Conservation (phyloP, 1,140 invertebrate genomes). For the Drosophila malerkotliana region DNA sequence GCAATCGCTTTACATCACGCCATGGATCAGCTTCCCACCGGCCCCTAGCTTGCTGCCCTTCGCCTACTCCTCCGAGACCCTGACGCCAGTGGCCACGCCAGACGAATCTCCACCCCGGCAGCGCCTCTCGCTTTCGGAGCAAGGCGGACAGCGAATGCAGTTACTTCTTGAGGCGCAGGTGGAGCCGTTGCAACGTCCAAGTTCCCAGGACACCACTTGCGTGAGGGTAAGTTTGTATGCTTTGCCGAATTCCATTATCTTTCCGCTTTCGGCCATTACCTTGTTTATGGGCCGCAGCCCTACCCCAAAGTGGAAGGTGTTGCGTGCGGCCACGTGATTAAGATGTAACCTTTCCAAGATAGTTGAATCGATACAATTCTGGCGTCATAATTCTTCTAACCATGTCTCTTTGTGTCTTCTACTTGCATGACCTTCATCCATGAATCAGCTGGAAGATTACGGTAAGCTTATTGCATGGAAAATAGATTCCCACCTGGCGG, state of each 20-base stretch:
- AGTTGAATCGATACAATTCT: slow-evolving; percentile 39
- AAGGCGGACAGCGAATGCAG: slow-evolving; percentile 51
- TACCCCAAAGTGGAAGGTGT: slow-evolving; percentile 1
- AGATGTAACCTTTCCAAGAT: slow-evolving; percentile 2
- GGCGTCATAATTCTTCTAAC: slow-evolving; percentile 25
- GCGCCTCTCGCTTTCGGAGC: slow-evolving; percentile 40
- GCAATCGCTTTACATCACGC: slow-evolving; percentile 81
- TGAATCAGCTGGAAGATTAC: slow-evolving; percentile 87
- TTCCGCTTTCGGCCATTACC: neutral
- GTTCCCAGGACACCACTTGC: slow-evolving; percentile 16
- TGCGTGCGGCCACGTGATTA: slow-evolving; percentile 50
- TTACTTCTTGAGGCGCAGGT: slow-evolving; percentile 66
- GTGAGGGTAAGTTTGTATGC: slow-evolving; percentile 55
- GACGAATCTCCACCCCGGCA: slow-evolving; percentile 26
- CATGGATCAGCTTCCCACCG: slow-evolving; percentile 76
- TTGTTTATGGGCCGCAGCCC: neutral
- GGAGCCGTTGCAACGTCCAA: slow-evolving; percentile 20
- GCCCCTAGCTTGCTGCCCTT: slow-evolving; percentile 70
- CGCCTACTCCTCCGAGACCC: slow-evolving; percentile 43
- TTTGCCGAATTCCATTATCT: neutral
- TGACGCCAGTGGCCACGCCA: slow-evolving; percentile 40
- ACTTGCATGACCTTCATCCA: slow-evolving; percentile 17
- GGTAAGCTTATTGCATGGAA: slow-evolving; percentile 88
- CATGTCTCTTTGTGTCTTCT: slow-evolving; percentile 9
- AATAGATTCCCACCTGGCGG: slow-evolving; percentile 86